Base-by-base conservation (phyloP, 2,888 invertebrate genomes). In the Hyposoter dolosus region DNA sequence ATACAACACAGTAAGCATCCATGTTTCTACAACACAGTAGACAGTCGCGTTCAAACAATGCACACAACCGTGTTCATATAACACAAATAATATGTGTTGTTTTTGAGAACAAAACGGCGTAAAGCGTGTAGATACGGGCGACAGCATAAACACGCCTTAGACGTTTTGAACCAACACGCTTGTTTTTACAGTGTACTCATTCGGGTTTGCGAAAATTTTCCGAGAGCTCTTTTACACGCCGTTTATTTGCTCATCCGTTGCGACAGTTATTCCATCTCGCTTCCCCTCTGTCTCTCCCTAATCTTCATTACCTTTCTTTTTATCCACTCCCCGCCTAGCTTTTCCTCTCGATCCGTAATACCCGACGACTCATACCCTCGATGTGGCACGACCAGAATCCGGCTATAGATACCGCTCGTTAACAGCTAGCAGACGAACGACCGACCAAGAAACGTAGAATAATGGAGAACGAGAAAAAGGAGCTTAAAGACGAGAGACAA, bases 191-290 rank as follows among this genome's bases (percentile, higher is more conserved):
- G n/a, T n/a, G n/a, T n/a, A 78, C 82, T 75, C 60, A 84, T 84
- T 84, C 75, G 79, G 63, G 43, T 75, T 84, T 75, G 47, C 43
- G 53, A 60, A 69, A 79, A 71, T 82, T 75, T 71, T 19, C 32
- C 23, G 69, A 82, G 65, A 79, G 69, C 65, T 35, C 63, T 63
- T 53, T 19, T 28, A 60, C 77, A 69, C 60, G 53, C 69, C 78
- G 82, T 76, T 78, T 83, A 79, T 72, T 85, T 72, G 75, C 79
- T 85, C 80, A 85, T 80, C 71, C 71, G 56, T 80, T 72, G 75
- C 66, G 75, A 60, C 60, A 76, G 66, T 71, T 66, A 40, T 79
- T 72, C 66, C 65, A 65, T 76, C 69, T 68, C 79, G 15, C 50
- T 53, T 71, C 32, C 19, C 45, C 76, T 40, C 65, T 40, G 2